phyloP scores from a whole-genome alignment of 2,888 invertebrate species.

The Tetragonula carbonaria region DNA sequence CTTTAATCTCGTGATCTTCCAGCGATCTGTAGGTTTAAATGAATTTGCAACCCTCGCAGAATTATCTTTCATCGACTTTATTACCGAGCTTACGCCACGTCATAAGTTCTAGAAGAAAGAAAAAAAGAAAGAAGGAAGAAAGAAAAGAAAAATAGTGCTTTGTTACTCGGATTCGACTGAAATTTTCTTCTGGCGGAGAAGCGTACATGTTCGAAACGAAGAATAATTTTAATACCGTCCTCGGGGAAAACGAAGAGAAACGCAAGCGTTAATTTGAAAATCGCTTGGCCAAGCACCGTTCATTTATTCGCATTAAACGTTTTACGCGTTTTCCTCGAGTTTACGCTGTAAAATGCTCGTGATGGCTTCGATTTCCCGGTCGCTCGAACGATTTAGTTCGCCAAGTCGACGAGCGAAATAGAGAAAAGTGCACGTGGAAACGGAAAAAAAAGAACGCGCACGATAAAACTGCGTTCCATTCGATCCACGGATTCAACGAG shows the following conservation, averaged over 20 bases:
- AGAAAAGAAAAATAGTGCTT: not conserved
- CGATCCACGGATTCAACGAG: not conserved
- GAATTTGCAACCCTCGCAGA: not conserved
- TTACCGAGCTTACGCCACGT: not conserved
- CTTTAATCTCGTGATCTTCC: not conserved
- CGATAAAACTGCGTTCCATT: not conserved
- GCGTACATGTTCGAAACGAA: not conserved
- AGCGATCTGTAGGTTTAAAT: not conserved
- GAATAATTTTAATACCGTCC: not conserved
- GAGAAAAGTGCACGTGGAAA: not conserved
- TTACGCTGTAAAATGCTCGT: not conserved
- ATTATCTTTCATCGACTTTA: not conserved
- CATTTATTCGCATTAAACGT: conserved; percentile 16
- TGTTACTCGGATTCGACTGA: not conserved
- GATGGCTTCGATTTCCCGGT: not conserved
- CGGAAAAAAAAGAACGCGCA: not conserved
- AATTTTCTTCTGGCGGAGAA: not conserved
- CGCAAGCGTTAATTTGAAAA: not conserved
- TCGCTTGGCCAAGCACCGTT: not conserved
- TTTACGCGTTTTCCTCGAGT: not conserved
- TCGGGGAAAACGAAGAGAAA: not conserved
- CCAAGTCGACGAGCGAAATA: not conserved
- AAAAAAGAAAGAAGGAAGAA: not conserved
- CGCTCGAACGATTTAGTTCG: not conserved
- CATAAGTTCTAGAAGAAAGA: not conserved